Percentiles rank a stretch among this genome's conserved stretches.
These are phyloP conservation scores for Muscicapa comitata DNA, from an alignment of 2,797 vertebrate species.

Conservation along the genomic window DNA sequence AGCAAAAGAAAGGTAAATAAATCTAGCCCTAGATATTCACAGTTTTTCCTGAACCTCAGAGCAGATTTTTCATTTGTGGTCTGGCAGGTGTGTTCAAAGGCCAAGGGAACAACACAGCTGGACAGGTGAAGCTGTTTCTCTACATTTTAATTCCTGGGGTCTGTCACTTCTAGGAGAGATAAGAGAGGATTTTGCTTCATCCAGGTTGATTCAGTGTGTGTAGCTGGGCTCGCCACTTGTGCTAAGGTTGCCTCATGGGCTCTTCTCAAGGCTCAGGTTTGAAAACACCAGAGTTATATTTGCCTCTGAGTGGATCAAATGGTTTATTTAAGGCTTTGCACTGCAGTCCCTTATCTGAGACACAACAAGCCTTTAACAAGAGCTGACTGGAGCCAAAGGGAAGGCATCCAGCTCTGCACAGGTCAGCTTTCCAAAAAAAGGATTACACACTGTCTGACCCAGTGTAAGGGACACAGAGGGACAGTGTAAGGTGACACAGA, in stretches of 20 bases:
- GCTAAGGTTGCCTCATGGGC: background rate
- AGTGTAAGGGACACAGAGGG: background rate
- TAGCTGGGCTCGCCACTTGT: background rate
- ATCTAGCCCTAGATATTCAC: background rate
- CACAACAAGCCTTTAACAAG: background rate
- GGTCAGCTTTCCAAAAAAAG: background rate
- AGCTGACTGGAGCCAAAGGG: background rate
- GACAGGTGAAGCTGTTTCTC: background rate
- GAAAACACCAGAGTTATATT: background rate
- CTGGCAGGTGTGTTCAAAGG: background rate
- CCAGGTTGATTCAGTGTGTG: background rate
- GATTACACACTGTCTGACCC: background rate
- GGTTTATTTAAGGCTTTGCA: background rate
- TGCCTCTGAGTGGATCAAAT: background rate
- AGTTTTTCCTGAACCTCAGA: background rate
- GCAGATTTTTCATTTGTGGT: background rate
- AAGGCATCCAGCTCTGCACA: background rate
- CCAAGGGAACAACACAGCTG: background rate
- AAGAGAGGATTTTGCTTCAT: background rate
- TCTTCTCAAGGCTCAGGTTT: background rate
- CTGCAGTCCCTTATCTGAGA: background rate
- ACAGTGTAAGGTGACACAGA: background rate
- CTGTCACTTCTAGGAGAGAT: background rate
- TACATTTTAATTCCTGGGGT: background rate
- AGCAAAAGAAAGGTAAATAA: background rate